Evolutionary conservation across 2,113 vertebrate species (phyloP).

Genomic region (Phoxinus phoxinus): DNA sequence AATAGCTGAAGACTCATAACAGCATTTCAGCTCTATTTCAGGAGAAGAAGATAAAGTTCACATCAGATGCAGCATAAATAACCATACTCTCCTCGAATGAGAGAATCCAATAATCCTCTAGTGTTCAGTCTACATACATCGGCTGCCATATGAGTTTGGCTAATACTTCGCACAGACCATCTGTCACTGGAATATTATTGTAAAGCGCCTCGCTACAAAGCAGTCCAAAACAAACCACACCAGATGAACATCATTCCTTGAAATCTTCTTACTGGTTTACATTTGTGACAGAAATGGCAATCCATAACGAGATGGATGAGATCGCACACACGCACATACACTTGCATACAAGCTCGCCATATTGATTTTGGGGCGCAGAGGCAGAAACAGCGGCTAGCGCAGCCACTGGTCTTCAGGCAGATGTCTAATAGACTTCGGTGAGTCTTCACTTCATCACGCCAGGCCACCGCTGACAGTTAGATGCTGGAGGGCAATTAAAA

Average conservation of each 20-base stretch:
- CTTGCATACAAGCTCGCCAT: slow-evolving; percentile 54
- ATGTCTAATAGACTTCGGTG: slow-evolving; percentile 95
- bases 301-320: slow-evolving; percentile 45
- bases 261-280: slow-evolving; percentile 51
- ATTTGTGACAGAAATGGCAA: slow-evolving; percentile 48
- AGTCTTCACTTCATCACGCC: slow-evolving; percentile 88
- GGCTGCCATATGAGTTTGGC: slow-evolving; percentile 48
- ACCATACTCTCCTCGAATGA: slow-evolving; percentile 34
- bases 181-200: slow-evolving; percentile 56
- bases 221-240: slow-evolving; percentile 46
- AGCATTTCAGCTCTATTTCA: neutral
- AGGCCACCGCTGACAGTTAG: slow-evolving; percentile 92
- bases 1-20: neutral
- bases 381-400: slow-evolving; percentile 68
- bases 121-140: slow-evolving; percentile 43
- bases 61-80: slow-evolving; percentile 35
- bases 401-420: slow-evolving; percentile 84
- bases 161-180: slow-evolving; percentile 54
- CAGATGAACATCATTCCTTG: slow-evolving; percentile 47
- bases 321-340: neutral
- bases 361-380: slow-evolving; percentile 74
- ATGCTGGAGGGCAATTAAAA: slow-evolving; percentile 95
- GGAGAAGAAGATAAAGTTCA: slow-evolving; percentile 13
- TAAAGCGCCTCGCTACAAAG: slow-evolving; percentile 38
- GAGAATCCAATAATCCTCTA: slow-evolving; percentile 49